phyloP scores from a whole-genome alignment of 2,113 vertebrate species.

The Pycnonotus jocosus region DNA sequence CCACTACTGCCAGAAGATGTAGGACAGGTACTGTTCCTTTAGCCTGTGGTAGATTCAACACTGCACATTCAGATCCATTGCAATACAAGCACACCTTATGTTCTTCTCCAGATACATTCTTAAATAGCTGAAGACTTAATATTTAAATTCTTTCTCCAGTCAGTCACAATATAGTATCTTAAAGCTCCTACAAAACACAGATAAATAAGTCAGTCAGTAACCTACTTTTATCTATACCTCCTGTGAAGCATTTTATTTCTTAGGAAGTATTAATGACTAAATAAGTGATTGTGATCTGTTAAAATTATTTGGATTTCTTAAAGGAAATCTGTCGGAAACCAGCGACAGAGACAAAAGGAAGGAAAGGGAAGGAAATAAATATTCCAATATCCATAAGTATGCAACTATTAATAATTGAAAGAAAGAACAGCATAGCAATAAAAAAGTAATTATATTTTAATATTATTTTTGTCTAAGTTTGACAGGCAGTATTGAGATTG shows the following conservation, averaged over 20 bases:
- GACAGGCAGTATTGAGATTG: not conserved
- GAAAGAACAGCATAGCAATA: not conserved
- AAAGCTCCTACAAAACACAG: not conserved
- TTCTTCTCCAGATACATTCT: not conserved
- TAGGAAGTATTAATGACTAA: not conserved
- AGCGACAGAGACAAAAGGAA: not conserved
- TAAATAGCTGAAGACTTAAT: not conserved
- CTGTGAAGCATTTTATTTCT: not conserved
- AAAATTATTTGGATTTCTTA: not conserved
- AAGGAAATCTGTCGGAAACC: not conserved
- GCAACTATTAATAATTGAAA: not conserved
- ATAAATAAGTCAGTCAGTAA: not conserved
- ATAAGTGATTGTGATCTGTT: not conserved
- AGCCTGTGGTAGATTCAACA: not conserved
- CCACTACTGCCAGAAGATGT: not conserved
- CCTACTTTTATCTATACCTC: not conserved
- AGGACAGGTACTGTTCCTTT: not conserved
- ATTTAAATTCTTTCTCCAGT: not conserved
- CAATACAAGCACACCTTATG: not conserved
- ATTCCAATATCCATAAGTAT: not conserved
- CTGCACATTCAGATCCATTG: rapidly evolving
- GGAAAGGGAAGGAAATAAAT: not conserved
- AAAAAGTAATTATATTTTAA: not conserved
- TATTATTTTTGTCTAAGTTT: not conserved
- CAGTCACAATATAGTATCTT: not conserved